Base-by-base conservation (phyloP, 2,113 vertebrate species). In the Sakesphorus luctuosus region DNA sequence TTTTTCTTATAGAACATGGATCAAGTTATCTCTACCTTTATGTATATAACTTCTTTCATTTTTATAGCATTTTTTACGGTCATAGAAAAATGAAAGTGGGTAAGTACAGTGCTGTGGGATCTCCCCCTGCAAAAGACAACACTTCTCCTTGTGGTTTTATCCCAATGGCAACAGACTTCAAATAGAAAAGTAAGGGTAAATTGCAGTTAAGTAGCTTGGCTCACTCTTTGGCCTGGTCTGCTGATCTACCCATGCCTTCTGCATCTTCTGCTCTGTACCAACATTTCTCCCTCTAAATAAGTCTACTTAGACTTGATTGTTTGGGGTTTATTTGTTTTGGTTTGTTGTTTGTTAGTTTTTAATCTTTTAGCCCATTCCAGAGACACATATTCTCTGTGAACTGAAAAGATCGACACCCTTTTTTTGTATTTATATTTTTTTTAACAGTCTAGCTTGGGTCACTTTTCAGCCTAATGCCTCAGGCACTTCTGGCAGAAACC, bases 61-160 rank as follows among this genome's bases (percentile, higher is more conserved):
- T 79, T 68, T 50, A 14, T 10, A 88, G 26, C 26, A 56, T 65
- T 88, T 94, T 76, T 28, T 61, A 16, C 2, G 4, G 25, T 36
- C 11, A 5, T 46, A n/a, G 40, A 58, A 83, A 76, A 77, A 17
- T 11, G 31, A 72, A 56, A 4, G 10, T 20, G 18, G 33, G 1
- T 46, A 50, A 50, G 10, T 50, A 69, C 7, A 67, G 5, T 25
- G 38, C 12, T 43, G 21, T 59, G 8, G 18, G 4, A 14, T 40
- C 9, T 10, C 3, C 8, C 17, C 55, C 9, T 11, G 24, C 20
- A 47, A 1, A 18, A 50, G 4, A 13, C 3, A 43, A 6, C 1
- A 28, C 18, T 25, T 93, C 6, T 43, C 6, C 6, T 72, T 8
- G 0, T 28, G 44, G 8, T 76, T 88, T 73, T 21, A 40, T 44